Evolutionary conservation across 2,113 vertebrate species (phyloP), one percentile per base, ranked within the genome.

Genomic region (Psilopogon haemacephalus): DNA sequence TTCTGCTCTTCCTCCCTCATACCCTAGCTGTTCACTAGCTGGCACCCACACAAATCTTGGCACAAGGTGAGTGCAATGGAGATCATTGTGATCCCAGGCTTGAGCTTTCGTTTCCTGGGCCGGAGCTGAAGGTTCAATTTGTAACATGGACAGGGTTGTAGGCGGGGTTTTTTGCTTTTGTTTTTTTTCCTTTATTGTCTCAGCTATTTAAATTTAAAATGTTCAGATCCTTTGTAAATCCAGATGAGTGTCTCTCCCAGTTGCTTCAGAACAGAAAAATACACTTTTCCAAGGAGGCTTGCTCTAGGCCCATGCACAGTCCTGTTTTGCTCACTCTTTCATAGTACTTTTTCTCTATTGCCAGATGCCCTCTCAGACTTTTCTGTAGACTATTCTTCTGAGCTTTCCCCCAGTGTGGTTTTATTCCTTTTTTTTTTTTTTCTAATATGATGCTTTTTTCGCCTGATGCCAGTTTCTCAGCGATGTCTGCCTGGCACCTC

Each of bases 1-100:
- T 63, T 24, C 28, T 50, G 23, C 23, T 73, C 32, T 15, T 74
- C 30, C 42, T 74, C 35, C 14, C 35, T 24, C 9, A 16, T 28
- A 64, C 54, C 4, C 18, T 0, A 2, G 46, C 44, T 32, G 7
- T 33, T 33, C 0, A 5, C 38, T 37, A 37, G 52, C 16, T 24
- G 63, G 54, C 32, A 33, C 33, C 18, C 33, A 13, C 27, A 40
- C 59, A 32, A 21, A 11, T 32, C 65, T 62, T 1, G 2, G 38
- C 16, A 7, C 12, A 32, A 72, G 46, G 64, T 3, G 1, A 42
- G n/a, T 0, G 4, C 1, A 1, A 5, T 10, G 56, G 35, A 44
- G 28, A 19, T 26, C 27, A 16, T 33, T 0, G 7, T 44, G 68
- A 7, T 28, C 32, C 58, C 9, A 12, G 0, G 7, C 30, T 56